These are phyloP conservation scores for Agelas oroides DNA, from an alignment of 37 sponge, comb jelly and placozoan genomes.

Conservation along the genomic window DNA sequence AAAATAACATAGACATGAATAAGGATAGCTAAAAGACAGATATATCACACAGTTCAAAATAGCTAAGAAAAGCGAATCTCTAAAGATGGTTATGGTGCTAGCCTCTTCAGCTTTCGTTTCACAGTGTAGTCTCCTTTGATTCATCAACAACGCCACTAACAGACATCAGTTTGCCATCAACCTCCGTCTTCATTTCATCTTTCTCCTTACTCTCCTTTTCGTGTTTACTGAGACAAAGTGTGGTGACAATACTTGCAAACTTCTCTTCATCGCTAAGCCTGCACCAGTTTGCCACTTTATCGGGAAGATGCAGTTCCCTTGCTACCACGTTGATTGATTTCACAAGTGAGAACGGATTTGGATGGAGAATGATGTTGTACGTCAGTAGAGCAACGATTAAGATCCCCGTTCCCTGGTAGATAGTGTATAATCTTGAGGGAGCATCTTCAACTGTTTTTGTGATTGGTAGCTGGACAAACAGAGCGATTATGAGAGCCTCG, in stretches of 20 bases:
- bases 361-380: slow-evolving; percentile 37
- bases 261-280: slow-evolving; percentile 36
- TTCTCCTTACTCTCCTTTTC: no score
- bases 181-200: no score
- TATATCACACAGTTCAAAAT: no score
- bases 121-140: no score
- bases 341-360: slow-evolving; percentile 13
- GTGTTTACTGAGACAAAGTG: not conserved
- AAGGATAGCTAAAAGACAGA: no score
- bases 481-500: slow-evolving; percentile 18
- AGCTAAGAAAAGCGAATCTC: no score
- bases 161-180: no score
- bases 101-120: no score
- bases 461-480: slow-evolving; percentile 23
- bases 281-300: slow-evolving; percentile 8
- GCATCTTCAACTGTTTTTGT: slow-evolving; percentile 32
- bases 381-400: slow-evolving; percentile 28
- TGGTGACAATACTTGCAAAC: not conserved
- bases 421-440: slow-evolving; percentile 15
- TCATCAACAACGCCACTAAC: no score
- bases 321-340: slow-evolving; percentile 8
- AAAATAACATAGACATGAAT: no score
- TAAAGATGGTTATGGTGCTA: no score
- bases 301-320: slow-evolving; percentile 23
- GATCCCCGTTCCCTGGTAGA: slow-evolving; percentile 42